Percentiles rank a stretch among this genome's conserved stretches.
Conservation (phyloP, 2,888 invertebrate species). For the Linyphia triangularis region DNA sequence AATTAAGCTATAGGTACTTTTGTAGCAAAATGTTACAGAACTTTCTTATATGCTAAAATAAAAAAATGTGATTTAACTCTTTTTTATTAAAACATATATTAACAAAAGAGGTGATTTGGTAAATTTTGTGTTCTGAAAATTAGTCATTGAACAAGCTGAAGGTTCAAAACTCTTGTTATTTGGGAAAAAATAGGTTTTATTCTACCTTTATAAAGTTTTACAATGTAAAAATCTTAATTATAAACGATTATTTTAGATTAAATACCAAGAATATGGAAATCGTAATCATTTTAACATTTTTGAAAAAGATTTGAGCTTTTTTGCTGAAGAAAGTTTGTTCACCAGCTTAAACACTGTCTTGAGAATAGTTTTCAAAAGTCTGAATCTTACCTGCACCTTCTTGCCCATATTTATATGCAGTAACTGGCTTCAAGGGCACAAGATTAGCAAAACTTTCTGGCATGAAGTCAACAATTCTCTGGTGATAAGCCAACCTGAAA, state of each 20-base stretch:
- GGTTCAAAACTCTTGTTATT: no score
- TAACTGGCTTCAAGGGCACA: slow-evolving; percentile 91
- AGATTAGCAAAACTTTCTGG: slow-evolving; percentile 91
- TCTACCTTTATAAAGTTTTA: no score
- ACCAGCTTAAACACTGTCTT: neutral
- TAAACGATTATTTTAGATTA: neutral
- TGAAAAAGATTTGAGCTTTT: neutral
- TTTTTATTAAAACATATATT: no score
- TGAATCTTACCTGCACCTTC: slow-evolving; percentile 89
- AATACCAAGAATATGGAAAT: neutral
- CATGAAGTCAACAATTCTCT: slow-evolving; percentile 94
- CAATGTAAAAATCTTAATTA: no score
- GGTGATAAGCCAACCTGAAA: slow-evolving; percentile 92
- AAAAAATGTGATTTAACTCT: no score
- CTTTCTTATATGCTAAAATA: no score
- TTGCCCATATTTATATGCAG: slow-evolving; percentile 93
- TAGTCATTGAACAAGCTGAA: no score
- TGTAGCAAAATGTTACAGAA: no score
- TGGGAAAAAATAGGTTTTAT: no score
- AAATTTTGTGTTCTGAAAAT: no score
- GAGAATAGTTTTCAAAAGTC: neutral
- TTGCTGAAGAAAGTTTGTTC: neutral
- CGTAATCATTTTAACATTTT: neutral
- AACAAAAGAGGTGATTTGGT: no score
- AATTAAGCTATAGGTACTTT: no score